These are phyloP conservation scores for Plemyria rubiginata DNA, from an alignment of 2,888 invertebrate species.

Conservation along the genomic window DNA sequence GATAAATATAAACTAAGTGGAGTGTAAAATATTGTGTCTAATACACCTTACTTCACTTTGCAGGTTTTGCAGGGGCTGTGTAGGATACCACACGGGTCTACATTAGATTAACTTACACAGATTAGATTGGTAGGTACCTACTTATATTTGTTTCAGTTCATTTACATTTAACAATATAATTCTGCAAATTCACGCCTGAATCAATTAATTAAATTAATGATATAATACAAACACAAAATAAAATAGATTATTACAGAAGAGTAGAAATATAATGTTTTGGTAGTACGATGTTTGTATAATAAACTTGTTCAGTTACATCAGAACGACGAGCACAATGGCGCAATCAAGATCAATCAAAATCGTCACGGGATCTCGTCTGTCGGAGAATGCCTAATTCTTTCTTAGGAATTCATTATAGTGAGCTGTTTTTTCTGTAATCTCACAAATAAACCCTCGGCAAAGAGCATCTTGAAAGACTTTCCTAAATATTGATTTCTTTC, in stretches of 20 bases:
- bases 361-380: slow-evolving; percentile 43
- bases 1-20: no score
- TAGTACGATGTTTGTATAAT: neutral
- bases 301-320: slow-evolving; percentile 18
- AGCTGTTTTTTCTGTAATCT: slow-evolving; percentile 1
- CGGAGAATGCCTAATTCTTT: slow-evolving; percentile 14
- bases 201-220: no score
- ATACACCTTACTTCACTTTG: no score
- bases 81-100: no score
- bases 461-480: neutral
- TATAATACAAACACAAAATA: neutral
- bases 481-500: neutral
- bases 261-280: neutral
- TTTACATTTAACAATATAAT: no score
- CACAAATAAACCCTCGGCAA: neutral
- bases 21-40: no score
- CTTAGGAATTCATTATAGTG: slow-evolving; percentile 6
- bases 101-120: no score
- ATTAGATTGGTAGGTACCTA: no score
- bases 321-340: slow-evolving; percentile 47
- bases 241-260: neutral
- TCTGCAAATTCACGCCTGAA: no score
- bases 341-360: slow-evolving; percentile 57
- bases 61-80: no score
- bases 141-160: no score